Evolutionary conservation across 2,113 vertebrate species (phyloP).

Genomic region (Rutilus rutilus): DNA sequence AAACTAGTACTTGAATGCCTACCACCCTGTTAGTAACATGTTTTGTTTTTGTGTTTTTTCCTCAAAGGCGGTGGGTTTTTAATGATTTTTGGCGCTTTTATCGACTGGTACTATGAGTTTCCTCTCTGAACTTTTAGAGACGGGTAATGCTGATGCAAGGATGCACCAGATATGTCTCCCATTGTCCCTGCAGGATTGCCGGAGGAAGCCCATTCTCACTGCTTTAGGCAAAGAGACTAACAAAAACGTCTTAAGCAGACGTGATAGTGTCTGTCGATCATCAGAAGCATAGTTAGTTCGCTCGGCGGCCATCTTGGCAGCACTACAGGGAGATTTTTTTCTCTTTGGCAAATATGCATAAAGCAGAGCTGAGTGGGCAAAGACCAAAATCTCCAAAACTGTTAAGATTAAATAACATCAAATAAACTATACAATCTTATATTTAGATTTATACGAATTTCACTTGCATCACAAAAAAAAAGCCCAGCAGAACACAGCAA

Average conservation of each 20-base stretch:
- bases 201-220: background rate
- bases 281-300: background rate
- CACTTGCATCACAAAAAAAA: background rate
- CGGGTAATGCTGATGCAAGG: constrained; percentile 32
- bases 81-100: background rate
- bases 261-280: constrained; percentile 4
- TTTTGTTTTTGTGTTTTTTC: too few relatives aligned
- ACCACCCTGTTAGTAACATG: background rate
- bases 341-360: background rate
- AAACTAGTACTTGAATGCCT: background rate
- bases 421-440: background rate
- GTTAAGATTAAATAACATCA: constrained; percentile 4
- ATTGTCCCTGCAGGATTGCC: constrained; percentile 14
- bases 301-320: background rate
- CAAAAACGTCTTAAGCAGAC: constrained; percentile 12
- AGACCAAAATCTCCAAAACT: background rate
- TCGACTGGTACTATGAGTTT: background rate
- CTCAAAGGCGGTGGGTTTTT: background rate
- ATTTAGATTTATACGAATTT: background rate
- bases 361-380: background rate
- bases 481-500: background rate
- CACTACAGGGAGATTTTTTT: background rate
- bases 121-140: background rate
- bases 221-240: background rate
- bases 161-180: constrained; percentile 8